Evolutionary conservation across 2,797 vertebrate genomes (phyloP), one percentile per base, ranked within the genome.

Genomic region (Poeciliopsis infans): DNA sequence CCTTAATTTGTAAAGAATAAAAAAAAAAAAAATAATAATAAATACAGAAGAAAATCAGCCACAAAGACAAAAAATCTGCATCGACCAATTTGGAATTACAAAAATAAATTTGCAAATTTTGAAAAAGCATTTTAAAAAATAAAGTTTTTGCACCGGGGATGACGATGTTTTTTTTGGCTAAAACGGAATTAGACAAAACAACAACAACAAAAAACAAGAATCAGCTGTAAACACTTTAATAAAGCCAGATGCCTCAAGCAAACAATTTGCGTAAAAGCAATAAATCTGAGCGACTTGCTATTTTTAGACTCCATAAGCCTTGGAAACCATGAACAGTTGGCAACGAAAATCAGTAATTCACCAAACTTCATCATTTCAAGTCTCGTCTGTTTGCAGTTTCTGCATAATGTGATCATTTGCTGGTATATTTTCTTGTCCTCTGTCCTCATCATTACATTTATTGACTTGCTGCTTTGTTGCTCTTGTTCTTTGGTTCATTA

Each of bases 231-330:
- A 88, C 75, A 77, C 55, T 70, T 28, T 31, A 81, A 88, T 82
- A 83, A 91, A 89, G 86, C 79, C 79, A 73, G 51, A 49, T 71
- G 77, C 79, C 73, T 76, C 81, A 51, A 36, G 78, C 66, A 84
- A 86, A 86, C 81, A 82, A 86, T 47, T 45, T 2, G 0, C 59
- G 79, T 83, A 81, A 70, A 74, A 69, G 81, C 55, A 51, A 78
- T 76, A 81, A 83, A 84, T 81, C 74, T 82, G 76, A 89, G 78
- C 53, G 81, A 89, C 85, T 86, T 87, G 74, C 83, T 90, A 86
- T 88, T 88, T 88, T 72, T 41, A 82, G 74, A 33, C 72, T 72
- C 70, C 33, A 72, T 85, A 85, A 83, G 84, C 88, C 33, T 82
- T 83, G 39, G 87, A 88, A 90, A 79, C 33, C 33, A 43, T 69